phyloP scores from a whole-genome alignment of 2,113 vertebrate species.

The Tychaedon coryphoeus region DNA sequence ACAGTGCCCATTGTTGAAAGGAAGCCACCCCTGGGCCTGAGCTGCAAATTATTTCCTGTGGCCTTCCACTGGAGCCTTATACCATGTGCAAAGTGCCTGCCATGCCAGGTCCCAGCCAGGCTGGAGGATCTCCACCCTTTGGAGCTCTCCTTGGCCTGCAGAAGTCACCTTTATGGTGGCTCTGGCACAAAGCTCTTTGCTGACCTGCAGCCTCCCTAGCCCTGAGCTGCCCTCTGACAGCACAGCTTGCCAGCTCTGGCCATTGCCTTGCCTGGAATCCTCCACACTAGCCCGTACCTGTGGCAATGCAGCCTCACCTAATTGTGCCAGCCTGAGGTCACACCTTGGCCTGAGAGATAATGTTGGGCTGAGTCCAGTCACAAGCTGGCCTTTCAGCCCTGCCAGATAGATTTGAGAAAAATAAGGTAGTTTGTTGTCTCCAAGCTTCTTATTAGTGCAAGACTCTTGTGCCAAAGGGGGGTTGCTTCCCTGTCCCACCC shows the following conservation, averaged over 20 bases:
- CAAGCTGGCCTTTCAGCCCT: background rate
- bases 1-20: background rate
- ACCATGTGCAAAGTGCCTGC: background rate
- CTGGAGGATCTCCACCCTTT: rapidly evolving
- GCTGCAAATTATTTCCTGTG: background rate
- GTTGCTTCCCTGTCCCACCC: background rate
- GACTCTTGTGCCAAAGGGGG: background rate
- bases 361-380: background rate
- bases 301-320: background rate
- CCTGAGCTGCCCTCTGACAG: background rate
- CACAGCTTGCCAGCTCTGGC: background rate
- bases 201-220: rapidly evolving
- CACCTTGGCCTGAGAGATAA: rapidly evolving
- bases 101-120: background rate
- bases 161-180: background rate
- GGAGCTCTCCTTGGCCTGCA: background rate
- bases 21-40: background rate
- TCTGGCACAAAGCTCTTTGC: background rate
- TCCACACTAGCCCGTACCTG: rapidly evolving
- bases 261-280: background rate
- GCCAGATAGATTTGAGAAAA: background rate
- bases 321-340: background rate
- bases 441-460: background rate
- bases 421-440: background rate
- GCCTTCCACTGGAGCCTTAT: background rate